Percentiles rank a stretch among this genome's conserved stretches.
Conservation (phyloP, 2,888 invertebrate species). For the Blomia tropicalis region DNA sequence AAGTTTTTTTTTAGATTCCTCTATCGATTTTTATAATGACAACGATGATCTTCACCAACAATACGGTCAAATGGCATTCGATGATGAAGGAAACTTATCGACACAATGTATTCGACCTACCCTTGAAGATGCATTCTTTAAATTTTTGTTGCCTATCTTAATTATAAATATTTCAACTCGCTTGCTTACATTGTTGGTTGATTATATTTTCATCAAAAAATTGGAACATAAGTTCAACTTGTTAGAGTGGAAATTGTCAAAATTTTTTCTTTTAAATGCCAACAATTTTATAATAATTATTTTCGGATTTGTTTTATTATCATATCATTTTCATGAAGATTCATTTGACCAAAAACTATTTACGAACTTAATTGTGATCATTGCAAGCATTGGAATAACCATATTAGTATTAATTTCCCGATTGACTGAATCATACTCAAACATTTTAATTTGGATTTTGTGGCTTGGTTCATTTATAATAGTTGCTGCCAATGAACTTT, state of each 20-base stretch:
- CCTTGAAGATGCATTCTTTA: not conserved
- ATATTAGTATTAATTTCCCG: not conserved
- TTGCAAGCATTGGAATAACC: not conserved
- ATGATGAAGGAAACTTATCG: no score
- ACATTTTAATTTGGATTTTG: not conserved
- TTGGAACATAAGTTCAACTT: not conserved
- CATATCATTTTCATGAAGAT: not conserved
- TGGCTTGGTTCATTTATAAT: not conserved
- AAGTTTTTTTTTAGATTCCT: not conserved
- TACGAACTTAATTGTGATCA: not conserved
- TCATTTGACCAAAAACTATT: not conserved
- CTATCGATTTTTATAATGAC: not conserved
- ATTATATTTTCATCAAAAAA: not conserved
- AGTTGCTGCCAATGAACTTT: not conserved
- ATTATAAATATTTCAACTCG: not conserved
- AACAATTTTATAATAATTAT: not conserved
- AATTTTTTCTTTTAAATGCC: not conserved
- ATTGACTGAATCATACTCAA: not conserved
- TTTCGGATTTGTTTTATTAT: not conserved
- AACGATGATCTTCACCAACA: not conserved
- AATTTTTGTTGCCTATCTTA: conserved; percentile 3
- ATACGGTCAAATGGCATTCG: no score
- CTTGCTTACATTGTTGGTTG: not conserved
- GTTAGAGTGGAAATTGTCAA: not conserved
- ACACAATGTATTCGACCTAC: not conserved